A percentile compares a stretch with the other conserved stretches of the same genome.
These are phyloP conservation scores for Drosophila neotestacea DNA, from an alignment of 2,888 invertebrate species.

Conservation along the genomic window DNA sequence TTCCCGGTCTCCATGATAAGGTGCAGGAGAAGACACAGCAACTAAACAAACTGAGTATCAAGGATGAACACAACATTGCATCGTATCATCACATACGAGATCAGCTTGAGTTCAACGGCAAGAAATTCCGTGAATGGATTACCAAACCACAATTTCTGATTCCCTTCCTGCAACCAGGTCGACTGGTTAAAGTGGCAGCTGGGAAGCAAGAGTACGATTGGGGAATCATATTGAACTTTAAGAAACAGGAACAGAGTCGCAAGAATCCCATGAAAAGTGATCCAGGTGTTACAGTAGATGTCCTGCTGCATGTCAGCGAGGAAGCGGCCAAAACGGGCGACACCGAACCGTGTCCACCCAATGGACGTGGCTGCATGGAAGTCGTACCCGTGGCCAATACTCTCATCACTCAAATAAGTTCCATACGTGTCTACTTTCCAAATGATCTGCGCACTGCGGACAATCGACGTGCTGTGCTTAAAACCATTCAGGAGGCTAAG, in stretches of 20 bases:
- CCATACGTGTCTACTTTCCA: slow-evolving; percentile 95
- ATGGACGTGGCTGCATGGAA: slow-evolving; percentile 89
- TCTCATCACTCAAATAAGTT: slow-evolving; percentile 94
- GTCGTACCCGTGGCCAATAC: slow-evolving; percentile 94
- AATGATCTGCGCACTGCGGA: slow-evolving; percentile 94
- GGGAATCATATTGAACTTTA: slow-evolving; percentile 97
- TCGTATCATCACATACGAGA: slow-evolving; percentile 94
- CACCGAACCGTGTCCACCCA: slow-evolving; percentile 90
- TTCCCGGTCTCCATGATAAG: slow-evolving; percentile 95
- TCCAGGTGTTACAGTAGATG: slow-evolving; percentile 90
- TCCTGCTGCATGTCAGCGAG: slow-evolving; percentile 92
- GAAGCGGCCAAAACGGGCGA: slow-evolving; percentile 87
- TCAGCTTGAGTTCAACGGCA: slow-evolving; percentile 91
- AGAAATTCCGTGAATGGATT: slow-evolving; percentile 91
- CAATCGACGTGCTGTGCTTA: slow-evolving; percentile 93
- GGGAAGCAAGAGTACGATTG: slow-evolving; percentile 96
- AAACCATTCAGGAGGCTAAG: slow-evolving; percentile 94
- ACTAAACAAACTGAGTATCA: slow-evolving; percentile 88
- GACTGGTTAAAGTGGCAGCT: slow-evolving; percentile 95
- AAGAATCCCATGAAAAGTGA: slow-evolving; percentile 86
- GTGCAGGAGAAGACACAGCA: slow-evolving; percentile 87
- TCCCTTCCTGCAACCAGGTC: slow-evolving; percentile 97
- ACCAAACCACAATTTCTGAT: slow-evolving; percentile 94
- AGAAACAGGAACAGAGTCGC: slow-evolving; percentile 88
- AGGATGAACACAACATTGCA: slow-evolving; percentile 91